Evolutionary conservation across 2,888 invertebrate species (phyloP).

Genomic region (Embidobia sp.): DNA sequence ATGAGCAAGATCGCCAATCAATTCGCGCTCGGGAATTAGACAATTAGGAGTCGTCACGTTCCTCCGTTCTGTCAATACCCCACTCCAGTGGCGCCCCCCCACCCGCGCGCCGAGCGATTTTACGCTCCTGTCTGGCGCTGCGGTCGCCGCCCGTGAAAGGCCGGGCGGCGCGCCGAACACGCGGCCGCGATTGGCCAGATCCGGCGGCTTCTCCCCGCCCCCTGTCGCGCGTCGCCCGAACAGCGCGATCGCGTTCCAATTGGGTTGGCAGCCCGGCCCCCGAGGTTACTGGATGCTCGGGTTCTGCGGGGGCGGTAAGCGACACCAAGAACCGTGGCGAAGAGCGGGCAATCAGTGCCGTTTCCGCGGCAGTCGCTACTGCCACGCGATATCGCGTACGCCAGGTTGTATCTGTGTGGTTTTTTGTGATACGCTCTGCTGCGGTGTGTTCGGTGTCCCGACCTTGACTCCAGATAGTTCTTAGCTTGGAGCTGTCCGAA

Average conservation of each 20-base stretch:
- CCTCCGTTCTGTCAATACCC: constrained; percentile 61
- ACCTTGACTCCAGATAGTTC: constrained; percentile 16
- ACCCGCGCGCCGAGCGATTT: constrained; percentile 23
- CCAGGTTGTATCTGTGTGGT: constrained; percentile 52
- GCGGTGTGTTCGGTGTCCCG: constrained; percentile 6
- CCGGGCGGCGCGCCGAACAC: constrained; percentile 31
- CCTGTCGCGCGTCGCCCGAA: constrained; percentile 69
- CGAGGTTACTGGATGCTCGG: constrained; percentile 73
- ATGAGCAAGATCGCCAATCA: constrained; percentile 76
- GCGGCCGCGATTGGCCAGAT: constrained; percentile 70
- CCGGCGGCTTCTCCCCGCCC: constrained; percentile 70
- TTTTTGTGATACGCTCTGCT: constrained; percentile 36
- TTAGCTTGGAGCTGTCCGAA: too few relatives aligned
- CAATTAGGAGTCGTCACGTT: constrained; percentile 82
- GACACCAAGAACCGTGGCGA: constrained; percentile 72
- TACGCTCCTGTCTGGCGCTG: constrained; percentile 42
- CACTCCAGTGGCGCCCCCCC: constrained; percentile 34
- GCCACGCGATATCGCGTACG: constrained; percentile 76
- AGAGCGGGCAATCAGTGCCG: constrained; percentile 81
- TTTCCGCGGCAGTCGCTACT: constrained; percentile 80
- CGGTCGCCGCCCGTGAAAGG: constrained; percentile 59
- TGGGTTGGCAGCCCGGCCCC: constrained; percentile 69
- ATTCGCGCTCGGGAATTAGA: constrained; percentile 81
- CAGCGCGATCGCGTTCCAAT: constrained; percentile 65
- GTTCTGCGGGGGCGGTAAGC: constrained; percentile 77